Conservation (phyloP, 2,113 vertebrate species). For the Muntiacus reevesi region DNA sequence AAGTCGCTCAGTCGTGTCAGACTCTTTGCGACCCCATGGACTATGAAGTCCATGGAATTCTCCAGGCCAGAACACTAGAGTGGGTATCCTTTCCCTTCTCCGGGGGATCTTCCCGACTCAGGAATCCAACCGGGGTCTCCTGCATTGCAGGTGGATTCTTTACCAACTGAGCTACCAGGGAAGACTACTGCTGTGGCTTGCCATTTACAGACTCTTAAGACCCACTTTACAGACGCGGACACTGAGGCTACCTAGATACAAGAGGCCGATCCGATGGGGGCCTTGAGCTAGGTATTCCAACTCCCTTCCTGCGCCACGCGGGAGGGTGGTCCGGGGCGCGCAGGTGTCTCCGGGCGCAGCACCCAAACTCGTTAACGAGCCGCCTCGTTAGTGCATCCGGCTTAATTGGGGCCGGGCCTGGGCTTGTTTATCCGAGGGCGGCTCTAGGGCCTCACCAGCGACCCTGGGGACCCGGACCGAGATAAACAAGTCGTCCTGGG, state of each 20-base stretch:
- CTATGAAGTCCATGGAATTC: neutral
- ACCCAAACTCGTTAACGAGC: neutral
- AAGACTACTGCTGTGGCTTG: neutral
- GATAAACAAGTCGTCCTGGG: constrained; percentile 19
- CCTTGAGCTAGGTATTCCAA: neutral
- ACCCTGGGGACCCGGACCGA: neutral
- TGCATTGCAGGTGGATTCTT: neutral
- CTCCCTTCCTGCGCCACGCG: neutral
- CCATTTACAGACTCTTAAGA: neutral
- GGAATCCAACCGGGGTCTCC: neutral
- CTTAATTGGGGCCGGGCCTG: constrained; percentile 3
- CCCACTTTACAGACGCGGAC: neutral
- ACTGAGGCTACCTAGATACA: neutral
- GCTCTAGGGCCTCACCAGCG: neutral
- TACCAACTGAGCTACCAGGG: neutral
- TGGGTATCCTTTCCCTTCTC: neutral
- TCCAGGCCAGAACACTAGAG: neutral
- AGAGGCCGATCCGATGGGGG: neutral
- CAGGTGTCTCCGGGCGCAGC: neutral
- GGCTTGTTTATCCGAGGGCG: constrained; percentile 15
- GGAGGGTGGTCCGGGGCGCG: accelerated
- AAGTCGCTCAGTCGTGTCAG: neutral
- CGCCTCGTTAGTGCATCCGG: neutral
- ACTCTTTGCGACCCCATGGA: neutral
- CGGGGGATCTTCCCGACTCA: neutral